Conservation (phyloP, 37 sponge, comb jelly and placozoan species). For the Beroe forskalii region DNA sequence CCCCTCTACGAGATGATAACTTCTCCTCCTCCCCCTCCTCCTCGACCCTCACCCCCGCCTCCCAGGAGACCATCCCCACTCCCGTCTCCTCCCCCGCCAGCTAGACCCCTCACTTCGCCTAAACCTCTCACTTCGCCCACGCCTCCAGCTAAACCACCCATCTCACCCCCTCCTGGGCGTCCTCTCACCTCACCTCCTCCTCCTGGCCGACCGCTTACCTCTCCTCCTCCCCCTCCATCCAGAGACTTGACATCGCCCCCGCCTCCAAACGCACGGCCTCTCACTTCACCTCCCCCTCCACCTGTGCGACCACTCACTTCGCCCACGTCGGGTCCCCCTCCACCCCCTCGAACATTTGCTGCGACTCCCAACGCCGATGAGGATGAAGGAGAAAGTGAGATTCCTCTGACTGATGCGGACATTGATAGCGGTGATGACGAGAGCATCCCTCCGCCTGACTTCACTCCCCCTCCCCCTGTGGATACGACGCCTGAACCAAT, state of each 20-base stretch:
- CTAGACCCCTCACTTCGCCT: neutral
- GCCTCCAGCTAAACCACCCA: neutral
- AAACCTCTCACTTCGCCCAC: neutral
- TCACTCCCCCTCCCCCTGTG: neutral
- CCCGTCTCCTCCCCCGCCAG: neutral
- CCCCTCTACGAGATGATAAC: conserved; percentile 4
- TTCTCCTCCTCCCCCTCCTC: neutral
- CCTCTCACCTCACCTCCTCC: neutral
- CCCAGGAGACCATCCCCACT: neutral
- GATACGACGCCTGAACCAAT: neutral
- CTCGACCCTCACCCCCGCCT: neutral
- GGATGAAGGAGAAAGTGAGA: neutral
- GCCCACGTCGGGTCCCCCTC: neutral
- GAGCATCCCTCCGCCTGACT: neutral
- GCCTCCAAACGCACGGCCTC: neutral
- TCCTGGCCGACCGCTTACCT: neutral
- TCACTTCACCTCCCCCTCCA: neutral
- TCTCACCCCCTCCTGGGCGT: neutral
- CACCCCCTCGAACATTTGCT: neutral
- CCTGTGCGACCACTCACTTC: neutral
- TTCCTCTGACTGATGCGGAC: neutral
- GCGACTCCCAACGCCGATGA: neutral
- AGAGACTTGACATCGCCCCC: neutral
- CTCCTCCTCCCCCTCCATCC: neutral
- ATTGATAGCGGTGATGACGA: neutral